Evolutionary conservation across 1,140 invertebrate species (phyloP).

Genomic region (Procambarus clarkii): DNA sequence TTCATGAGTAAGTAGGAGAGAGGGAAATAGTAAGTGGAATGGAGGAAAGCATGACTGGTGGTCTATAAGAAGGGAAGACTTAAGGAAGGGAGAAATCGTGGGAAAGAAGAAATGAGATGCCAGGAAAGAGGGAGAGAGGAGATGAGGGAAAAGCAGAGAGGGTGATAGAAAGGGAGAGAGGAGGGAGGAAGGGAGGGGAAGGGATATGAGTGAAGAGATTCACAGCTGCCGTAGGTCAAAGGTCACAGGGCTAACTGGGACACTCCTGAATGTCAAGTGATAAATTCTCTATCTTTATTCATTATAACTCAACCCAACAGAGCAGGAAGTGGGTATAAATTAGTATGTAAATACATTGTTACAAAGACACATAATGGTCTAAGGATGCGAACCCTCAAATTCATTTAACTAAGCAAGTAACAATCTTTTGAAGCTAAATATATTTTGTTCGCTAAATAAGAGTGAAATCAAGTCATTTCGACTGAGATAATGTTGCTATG

Average conservation of each 20-base stretch:
- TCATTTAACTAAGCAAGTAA: too few relatives aligned
- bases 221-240: neutral
- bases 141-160: neutral
- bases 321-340: too few relatives aligned
- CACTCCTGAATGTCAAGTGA: too few relatives aligned
- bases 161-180: neutral
- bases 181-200: neutral
- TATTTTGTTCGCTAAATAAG: too few relatives aligned
- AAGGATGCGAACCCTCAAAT: too few relatives aligned
- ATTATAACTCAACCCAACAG: too few relatives aligned
- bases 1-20: neutral
- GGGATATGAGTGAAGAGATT: neutral
- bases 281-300: too few relatives aligned
- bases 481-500: too few relatives aligned
- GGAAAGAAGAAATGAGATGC: neutral
- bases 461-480: too few relatives aligned
- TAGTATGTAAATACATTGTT: too few relatives aligned
- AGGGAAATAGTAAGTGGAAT: neutral
- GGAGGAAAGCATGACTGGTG: neutral
- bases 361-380: too few relatives aligned
- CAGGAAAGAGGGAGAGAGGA: neutral
- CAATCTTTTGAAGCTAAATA: too few relatives aligned
- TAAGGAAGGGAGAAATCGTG: neutral
- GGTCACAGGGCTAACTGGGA: neutral
- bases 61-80: neutral